Base-by-base conservation (phyloP, 2,888 invertebrate genomes). In the Neuroscelio doddi region DNA sequence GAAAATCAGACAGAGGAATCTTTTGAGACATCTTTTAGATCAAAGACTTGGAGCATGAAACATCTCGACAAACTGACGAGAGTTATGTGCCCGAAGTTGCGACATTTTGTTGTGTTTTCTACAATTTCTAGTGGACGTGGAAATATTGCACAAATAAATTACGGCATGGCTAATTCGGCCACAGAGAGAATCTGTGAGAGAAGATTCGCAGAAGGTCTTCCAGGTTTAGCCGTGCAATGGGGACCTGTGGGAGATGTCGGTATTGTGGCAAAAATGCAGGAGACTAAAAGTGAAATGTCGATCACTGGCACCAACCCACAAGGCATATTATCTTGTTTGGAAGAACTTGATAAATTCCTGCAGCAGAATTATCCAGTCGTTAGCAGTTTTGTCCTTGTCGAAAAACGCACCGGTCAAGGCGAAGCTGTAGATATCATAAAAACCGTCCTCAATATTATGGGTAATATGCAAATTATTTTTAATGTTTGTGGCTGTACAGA, bases 291-390 rank as follows among this genome's bases (percentile, higher is more conserved):
- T 16, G 90, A 91, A 68, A 82, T 91, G 24, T 89, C 90, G 64
- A 91, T 91, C 34, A 89, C 90, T 46, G 96, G 96, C 8, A 96
- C 95, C 0, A 85, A 95, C 1, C 95, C 94, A 62, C 97, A 97
- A 82, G 89, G 91, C 70, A 93, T 97, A 75, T 88, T 90, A 0
- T 95, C 94, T 0, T 96, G 96, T 79, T 86, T 97, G 9, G 86
- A 90, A 1, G 88, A 91, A 0, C 84, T 97, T 21, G 92, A 93
- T 77, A 86, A 86, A 30, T 89, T 98, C 84, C 85, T 98, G 51
- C 91, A 91, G 64, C 81, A 79, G 3, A 78, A 85, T 1, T 83
- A 87, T 0, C 85, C 93, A 0, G 87, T 95, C 12, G 93, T 95
- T 0, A 88, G 92, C 0, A 93, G 93, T 69, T 94, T 95, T 86